A percentile compares a stretch with the other conserved stretches of the same genome.
Evolutionary conservation across 2,113 vertebrate genomes (phyloP).

Genomic region (Proteles cristata): DNA sequence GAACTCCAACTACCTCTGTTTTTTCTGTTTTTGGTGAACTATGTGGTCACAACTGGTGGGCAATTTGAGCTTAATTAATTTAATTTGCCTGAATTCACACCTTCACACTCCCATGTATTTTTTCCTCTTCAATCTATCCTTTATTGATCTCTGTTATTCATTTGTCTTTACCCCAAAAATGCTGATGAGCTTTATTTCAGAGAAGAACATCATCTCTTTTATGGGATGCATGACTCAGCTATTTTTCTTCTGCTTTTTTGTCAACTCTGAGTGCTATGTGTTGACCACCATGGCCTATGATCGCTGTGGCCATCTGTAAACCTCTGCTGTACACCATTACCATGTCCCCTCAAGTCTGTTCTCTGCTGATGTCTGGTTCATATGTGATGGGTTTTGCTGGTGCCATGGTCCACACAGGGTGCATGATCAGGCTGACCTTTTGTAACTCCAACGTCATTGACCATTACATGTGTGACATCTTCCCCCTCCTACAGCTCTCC

Average conservation of each 20-base stretch:
- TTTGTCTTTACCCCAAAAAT: conserved; percentile 33
- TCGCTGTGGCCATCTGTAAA: conserved; percentile 53
- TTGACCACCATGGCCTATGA: conserved; percentile 67
- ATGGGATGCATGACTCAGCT: conserved; percentile 46
- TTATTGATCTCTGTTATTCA: conserved; percentile 57
- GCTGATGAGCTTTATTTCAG: conserved; percentile 38
- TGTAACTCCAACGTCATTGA: conserved; percentile 51
- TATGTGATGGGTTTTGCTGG: conserved; percentile 23
- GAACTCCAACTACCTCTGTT: conserved; percentile 19
- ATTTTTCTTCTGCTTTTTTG: conserved; percentile 65
- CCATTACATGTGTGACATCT: conserved; percentile 78
- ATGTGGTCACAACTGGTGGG: background rate
- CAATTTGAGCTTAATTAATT: conserved; percentile 34
- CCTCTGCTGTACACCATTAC: background rate
- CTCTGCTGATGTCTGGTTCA: background rate
- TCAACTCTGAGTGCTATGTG: conserved; percentile 57
- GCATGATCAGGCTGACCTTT: conserved; percentile 33
- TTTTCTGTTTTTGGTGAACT: conserved; percentile 28
- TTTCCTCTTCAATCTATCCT: conserved; percentile 56
- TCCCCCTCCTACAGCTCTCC: conserved; percentile 73
- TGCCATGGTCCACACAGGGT: background rate
- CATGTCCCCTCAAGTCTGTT: conserved; percentile 39
- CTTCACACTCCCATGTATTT: conserved; percentile 61
- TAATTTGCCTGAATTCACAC: conserved; percentile 25
- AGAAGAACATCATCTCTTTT: conserved; percentile 36